A percentile compares a stretch with the other conserved stretches of the same genome.
These are phyloP conservation scores for Elaphurus davidianus DNA, from an alignment of 2,113 vertebrate genomes.

Conservation along the genomic window DNA sequence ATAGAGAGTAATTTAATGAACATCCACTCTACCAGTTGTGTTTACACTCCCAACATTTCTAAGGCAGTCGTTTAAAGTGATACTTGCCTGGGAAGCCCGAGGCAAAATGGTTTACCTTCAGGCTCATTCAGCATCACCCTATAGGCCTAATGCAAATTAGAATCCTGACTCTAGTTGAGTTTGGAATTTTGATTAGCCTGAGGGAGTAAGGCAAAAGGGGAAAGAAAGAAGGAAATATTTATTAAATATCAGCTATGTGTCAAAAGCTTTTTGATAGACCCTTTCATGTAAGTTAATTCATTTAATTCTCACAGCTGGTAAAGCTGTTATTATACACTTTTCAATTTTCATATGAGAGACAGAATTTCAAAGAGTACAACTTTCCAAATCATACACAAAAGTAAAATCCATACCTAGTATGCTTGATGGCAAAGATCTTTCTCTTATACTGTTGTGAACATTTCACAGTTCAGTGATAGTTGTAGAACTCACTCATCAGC, in stretches of 20 bases:
- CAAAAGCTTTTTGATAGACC: slow-evolving; percentile 31
- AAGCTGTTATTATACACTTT: background rate
- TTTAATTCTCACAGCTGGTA: slow-evolving; percentile 9
- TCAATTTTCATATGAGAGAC: background rate
- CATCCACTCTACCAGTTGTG: background rate
- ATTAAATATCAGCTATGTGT: slow-evolving; percentile 45
- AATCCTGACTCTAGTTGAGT: slow-evolving; percentile 12
- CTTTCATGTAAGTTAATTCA: background rate
- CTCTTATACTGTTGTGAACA: background rate
- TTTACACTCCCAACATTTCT: background rate
- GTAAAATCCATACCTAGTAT: background rate
- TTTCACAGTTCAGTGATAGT: background rate
- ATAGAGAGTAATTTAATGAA: background rate
- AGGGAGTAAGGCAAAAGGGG: background rate
- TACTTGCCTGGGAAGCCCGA: background rate
- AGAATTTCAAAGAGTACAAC: background rate
- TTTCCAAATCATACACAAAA: background rate
- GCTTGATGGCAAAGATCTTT: background rate
- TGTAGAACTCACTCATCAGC: background rate
- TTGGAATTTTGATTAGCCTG: slow-evolving; percentile 25
- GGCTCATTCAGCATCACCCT: slow-evolving; percentile 15
- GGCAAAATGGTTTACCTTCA: slow-evolving; percentile 51
- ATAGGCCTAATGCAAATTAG: slow-evolving; percentile 43
- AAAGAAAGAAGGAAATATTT: slow-evolving; percentile 31
- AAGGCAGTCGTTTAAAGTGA: background rate